Evolutionary conservation across 2,113 vertebrate species (phyloP), one percentile per base, ranked within the genome.

Genomic region (Bufo bufo): DNA sequence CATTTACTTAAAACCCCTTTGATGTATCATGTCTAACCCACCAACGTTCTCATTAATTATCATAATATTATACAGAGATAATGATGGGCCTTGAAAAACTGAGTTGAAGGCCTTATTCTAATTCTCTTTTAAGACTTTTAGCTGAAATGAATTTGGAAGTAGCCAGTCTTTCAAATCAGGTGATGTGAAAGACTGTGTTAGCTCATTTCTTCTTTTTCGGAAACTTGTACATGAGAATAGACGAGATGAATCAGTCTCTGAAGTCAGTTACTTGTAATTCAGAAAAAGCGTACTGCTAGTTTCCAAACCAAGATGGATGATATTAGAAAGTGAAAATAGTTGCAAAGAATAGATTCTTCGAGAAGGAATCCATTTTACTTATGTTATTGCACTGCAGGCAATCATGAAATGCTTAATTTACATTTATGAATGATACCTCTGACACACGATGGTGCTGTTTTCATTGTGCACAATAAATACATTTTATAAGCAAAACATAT

Each of bases 381-480:
- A 3, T 66, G 82, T 65, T 84, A 52, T 84, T 84, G 82, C 49
- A 71, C 82, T 84, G 47, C 19, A 65, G 80, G 33, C 77, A 80
- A 80, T 33, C 13, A n/a, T 58, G 54, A 7, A 43, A 56, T 16
- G 8, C 3, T 9, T n/a, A 80, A 80, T 4, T 50, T 59, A 33
- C 54, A 59, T 14, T 23, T 43, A 7, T 16, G 20, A 14, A 11
- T 69, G 61, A 65, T 71, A 4, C 23, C n/a, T 71, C 23, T 43
- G 10, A 71, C 7, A 71, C 23, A 43, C 11, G 12, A 43, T 33
- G 9, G 8, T 71, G 11, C 10, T 6, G 61, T 4, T 63, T 63
- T 63, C 20, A 13, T 58, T 58, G 11, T 10, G 56, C 5, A 52
- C 5, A 52, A 9, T 52, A 52, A 52, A 52, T 52, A 9, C 5